Evolutionary conservation across 2,797 vertebrate genomes (phyloP), one percentile per base, ranked within the genome.

Genomic region (Sarcophilus harrisii): DNA sequence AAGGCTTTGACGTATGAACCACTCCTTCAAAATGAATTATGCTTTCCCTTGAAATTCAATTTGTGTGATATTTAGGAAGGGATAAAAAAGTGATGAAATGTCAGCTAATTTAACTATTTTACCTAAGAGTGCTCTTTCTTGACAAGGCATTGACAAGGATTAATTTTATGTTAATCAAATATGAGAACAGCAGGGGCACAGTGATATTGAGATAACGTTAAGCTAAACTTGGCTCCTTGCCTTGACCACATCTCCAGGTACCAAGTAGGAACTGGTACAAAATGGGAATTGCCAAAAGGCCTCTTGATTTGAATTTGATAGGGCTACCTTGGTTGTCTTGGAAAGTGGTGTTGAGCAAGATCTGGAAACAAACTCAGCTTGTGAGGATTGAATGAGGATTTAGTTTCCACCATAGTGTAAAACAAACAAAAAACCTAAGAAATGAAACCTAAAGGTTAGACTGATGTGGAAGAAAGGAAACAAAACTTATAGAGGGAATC

Each of bases 41-140:
- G 14, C n/a, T 94, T 98, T 94, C 45, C 57, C 91, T 95, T 97
- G 93, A 91, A 95, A 96, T 96, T 81, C 38, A 81, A 52, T 96
- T 95, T 95, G 29, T 97, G 29, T 94, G 93, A 52, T 94, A 66
- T 89, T 4, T 49, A 92, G 91, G 54, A 94, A 14, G 14, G 9
- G 4, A 57, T 62, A 18, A 92, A 21, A 3, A 62, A 27, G 28
- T 52, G 57, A 13, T 38, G 32, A 30, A 59, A 58, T 93, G 87
- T 28, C 55, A 95, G 94, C 66, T 94, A 90, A 97, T 92, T 52
- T 52, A 52, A 52, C 52, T 96, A 24, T 96, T 98, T 60, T 96
- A 14, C 92, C 0, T 92, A 91, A 93, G 94, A 97, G 52, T 57
- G 11, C 1, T 94, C 96, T 96, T 95, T 94, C 96, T 96, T 95